phyloP scores from a whole-genome alignment of 2,797 vertebrate species.

The Periparus ater region DNA sequence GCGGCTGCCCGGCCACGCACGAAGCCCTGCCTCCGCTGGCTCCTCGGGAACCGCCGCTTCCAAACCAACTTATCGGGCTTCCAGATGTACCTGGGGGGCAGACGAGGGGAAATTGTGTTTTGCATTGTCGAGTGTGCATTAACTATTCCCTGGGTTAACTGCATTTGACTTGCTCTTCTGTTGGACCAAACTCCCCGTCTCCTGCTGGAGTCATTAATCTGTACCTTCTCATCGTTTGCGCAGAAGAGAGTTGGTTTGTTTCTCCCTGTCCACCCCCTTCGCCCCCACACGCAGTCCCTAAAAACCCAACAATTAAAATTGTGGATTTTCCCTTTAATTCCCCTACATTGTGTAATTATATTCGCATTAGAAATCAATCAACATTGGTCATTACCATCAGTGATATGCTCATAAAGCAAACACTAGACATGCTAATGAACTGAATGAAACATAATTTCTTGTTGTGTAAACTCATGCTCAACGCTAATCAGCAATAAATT shows the following conservation, averaged over 20 bases:
- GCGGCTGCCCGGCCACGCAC: neutral
- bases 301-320: constrained; percentile 40
- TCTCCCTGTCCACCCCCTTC: neutral
- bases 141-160: neutral
- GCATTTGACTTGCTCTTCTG: neutral
- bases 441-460: constrained; percentile 55
- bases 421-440: constrained; percentile 52
- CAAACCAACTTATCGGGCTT: neutral
- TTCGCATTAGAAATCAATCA: constrained; percentile 75
- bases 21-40: neutral
- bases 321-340: constrained; percentile 12
- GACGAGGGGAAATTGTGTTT: neutral
- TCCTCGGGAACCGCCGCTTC: neutral
- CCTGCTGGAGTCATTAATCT: constrained; percentile 17
- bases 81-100: neutral
- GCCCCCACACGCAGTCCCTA: neutral
- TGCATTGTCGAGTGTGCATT: neutral
- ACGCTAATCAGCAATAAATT: constrained; percentile 61
- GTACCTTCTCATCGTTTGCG: neutral
- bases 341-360: constrained; percentile 68
- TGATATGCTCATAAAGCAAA: constrained; percentile 50
- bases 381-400: constrained; percentile 59
- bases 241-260: neutral
- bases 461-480: constrained; percentile 55
- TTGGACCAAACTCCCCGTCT: neutral